Percentiles rank a stretch among this genome's conserved stretches.
These are phyloP conservation scores for Oligia fasciuncula DNA, from an alignment of 2,888 invertebrate species.

Conservation along the genomic window DNA sequence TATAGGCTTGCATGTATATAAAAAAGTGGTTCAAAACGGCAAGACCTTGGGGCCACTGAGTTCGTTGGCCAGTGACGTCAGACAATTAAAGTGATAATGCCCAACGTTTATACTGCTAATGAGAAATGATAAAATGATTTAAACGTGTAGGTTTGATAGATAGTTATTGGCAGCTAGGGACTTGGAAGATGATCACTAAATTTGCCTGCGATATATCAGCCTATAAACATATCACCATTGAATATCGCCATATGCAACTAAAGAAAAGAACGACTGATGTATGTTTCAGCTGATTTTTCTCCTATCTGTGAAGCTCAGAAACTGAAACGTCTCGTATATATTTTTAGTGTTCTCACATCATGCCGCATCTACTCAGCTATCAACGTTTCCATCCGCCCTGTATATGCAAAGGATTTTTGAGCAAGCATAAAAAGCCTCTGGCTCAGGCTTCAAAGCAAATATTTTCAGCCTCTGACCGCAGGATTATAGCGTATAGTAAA, in stretches of 20 bases:
- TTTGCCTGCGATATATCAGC: background rate
- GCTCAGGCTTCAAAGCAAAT: background rate
- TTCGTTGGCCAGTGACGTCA: conserved; percentile 68
- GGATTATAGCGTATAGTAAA: background rate
- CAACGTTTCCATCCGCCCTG: too few species aligned
- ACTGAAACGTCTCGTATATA: too few species aligned
- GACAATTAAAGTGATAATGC: conserved; percentile 70
- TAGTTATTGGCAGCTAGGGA: background rate
- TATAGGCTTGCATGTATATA: conserved; percentile 50
- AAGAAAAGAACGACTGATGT: background rate
- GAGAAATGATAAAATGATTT: conserved; percentile 55
- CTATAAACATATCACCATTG: background rate
- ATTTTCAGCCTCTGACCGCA: background rate
- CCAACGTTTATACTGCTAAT: conserved; percentile 53
- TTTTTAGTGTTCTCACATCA: too few species aligned
- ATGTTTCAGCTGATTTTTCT: too few species aligned
- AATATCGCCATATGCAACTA: background rate
- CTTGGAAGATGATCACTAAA: background rate
- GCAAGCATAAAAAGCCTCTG: too few species aligned
- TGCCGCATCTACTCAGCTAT: too few species aligned
- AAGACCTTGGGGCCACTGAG: conserved; percentile 68
- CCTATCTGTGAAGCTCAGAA: too few species aligned
- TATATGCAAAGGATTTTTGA: too few species aligned
- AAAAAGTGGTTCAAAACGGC: conserved; percentile 62
- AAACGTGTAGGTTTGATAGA: conserved; percentile 18